Evolutionary conservation across 2,888 invertebrate species (phyloP), one percentile per base, ranked within the genome.

Genomic region (Gordius sp.): DNA sequence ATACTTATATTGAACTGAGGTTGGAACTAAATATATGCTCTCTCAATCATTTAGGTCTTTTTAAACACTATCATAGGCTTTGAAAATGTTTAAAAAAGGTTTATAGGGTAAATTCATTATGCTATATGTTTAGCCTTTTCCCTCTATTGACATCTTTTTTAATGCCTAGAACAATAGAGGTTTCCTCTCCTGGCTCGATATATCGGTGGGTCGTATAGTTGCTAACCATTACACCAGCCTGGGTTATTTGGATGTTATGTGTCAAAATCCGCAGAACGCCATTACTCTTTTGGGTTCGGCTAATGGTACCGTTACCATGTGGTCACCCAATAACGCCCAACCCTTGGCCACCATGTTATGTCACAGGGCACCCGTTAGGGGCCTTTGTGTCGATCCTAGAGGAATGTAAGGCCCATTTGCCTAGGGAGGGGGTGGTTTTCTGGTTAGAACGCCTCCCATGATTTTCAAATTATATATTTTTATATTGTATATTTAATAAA

Each of bases 261-360:
- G 81, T 1, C 86, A 89, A 65, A 97, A 99, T 72, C 89, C 91
- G 0, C 77, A 77, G 64, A 99, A 93, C 72, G 97, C 83, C 1
- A 78, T 86, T 1, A 66, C 91, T 2, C 82, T 83, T 64, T 71
- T 84, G n/a, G 93, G 91, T 0, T 81, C 84, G 68, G 74, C 81
- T 0, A 81, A 81, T 69, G 91, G 76, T 70, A 67, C 82, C 0
- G 86, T 99, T 0, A 80, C 83, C 0, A 77, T 97, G 76, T 97
- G 93, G 97, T 78, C 85, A 2, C 97, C 97, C 0, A 84, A 47
- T 47, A 18, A 23, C 23, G 23, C 78, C 61, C 78, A 83, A 60
- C 82, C 91, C 0, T 70, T 93, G 54, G 85, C 81, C 0, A 83
- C 83, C 68, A 78, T 99, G 74, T 71, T 97, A 28, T 86, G 87